Percentiles rank a stretch among this genome's conserved stretches.
These are phyloP conservation scores for Pelodytes ibericus DNA, from an alignment of 2,797 vertebrate genomes.

Conservation along the genomic window DNA sequence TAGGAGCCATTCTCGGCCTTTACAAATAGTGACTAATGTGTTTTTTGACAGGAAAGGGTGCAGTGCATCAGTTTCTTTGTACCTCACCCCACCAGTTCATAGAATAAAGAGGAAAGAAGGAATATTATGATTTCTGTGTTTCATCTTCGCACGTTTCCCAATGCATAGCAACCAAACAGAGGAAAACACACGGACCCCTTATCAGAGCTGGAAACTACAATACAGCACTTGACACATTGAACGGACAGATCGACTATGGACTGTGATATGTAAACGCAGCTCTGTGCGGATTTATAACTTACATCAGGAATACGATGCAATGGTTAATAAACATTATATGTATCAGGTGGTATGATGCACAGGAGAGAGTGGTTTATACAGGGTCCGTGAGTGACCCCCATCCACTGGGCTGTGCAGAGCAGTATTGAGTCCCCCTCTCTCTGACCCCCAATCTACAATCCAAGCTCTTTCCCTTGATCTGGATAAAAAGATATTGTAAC, in stretches of 20 bases:
- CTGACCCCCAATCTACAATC: conserved; percentile 1
- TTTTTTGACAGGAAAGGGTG: conserved; percentile 15
- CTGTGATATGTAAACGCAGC: too few species aligned
- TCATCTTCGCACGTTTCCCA: not conserved
- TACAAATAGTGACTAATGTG: conserved; percentile 16
- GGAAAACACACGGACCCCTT: conserved; percentile 31
- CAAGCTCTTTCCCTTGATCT: conserved; percentile 20
- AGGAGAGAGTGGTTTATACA: too few species aligned
- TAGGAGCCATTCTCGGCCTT: not conserved
- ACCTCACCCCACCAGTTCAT: not conserved
- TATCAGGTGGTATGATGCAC: too few species aligned
- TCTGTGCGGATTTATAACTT: too few species aligned
- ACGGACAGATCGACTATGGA: conserved; percentile 13
- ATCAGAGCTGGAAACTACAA: conserved; percentile 5
- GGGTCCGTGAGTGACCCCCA: conserved; percentile 30
- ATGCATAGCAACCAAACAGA: conserved; percentile 40
- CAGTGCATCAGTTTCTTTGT: conserved; percentile 13
- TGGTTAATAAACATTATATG: too few species aligned
- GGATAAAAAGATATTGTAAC: conserved; percentile 27
- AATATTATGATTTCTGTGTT: not conserved
- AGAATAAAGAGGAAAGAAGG: not conserved
- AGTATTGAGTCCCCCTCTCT: conserved; percentile 31
- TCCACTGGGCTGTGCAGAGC: conserved; percentile 5
- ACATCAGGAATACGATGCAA: too few species aligned
- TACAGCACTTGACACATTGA: not conserved